Percentiles rank a stretch among this genome's conserved stretches.
phyloP scores from a whole-genome alignment of 2,888 invertebrate species.

The Lottia scabra region DNA sequence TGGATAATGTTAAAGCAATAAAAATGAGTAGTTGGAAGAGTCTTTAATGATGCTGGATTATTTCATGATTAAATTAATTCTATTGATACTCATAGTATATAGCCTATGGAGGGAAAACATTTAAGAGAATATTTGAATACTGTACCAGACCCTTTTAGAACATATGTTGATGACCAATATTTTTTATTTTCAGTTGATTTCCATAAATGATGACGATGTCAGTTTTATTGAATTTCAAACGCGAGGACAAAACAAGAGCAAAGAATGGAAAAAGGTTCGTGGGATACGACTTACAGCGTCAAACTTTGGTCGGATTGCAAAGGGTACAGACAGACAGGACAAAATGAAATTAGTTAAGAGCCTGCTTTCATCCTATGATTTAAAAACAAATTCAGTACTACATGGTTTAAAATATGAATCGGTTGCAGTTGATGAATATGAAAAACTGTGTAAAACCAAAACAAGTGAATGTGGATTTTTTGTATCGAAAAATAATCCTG shows the following conservation, averaged over 20 bases:
- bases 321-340: neutral
- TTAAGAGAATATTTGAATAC: too few species aligned
- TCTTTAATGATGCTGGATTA: too few species aligned
- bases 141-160: too few species aligned
- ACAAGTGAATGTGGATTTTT: neutral
- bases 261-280: neutral
- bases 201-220: too few species aligned
- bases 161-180: too few species aligned
- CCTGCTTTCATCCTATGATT: neutral
- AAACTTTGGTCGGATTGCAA: neutral
- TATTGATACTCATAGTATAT: too few species aligned
- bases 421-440: neutral
- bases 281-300: neutral
- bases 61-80: too few species aligned
- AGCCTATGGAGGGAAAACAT: too few species aligned
- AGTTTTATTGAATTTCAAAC: neutral
- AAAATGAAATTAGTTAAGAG: neutral
- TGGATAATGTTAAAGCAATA: too few species aligned
- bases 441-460: neutral
- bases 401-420: neutral
- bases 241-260: neutral
- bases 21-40: too few species aligned
- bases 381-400: neutral
- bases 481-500: neutral
- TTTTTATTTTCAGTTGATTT: too few species aligned